Evolutionary conservation across 1,140 invertebrate genomes (phyloP), one percentile per base, ranked within the genome.

Genomic region (Andrena cerasifolii): DNA sequence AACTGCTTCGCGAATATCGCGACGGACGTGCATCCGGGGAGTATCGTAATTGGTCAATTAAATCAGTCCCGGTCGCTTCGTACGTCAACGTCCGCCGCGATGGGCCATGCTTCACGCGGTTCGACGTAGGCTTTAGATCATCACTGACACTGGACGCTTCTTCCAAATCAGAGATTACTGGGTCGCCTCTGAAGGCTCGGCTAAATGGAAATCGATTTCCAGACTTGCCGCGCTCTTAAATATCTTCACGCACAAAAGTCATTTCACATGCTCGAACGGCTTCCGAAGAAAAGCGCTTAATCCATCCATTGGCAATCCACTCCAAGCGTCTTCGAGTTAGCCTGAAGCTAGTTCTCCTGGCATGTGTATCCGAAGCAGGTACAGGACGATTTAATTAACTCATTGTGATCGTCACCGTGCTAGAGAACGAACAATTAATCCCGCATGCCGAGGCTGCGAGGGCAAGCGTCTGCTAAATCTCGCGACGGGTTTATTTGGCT

Each of bases 31-130:
- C 43, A 28, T 43, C 21, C 59, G 65, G 16, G 40, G 53, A 59
- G 56, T 70, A 82, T 82, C 79, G 79, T 83, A 73, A 83, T 83
- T 70, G 82, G 7, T 65, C 80, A 54, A 83, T 83, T 83, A 83
- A 82, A 83, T 83, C 83, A 83, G 75, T 54, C 59, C n/a, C 51
- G 56, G 58, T 8, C 79, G 73, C 67, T 78, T 83, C 78, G 47
- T 82, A 72, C 47, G 28, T 78, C 80, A 81, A 81, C 47, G 80
- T 82, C 74, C 40, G 61, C 51, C 67, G 36, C 47, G 31, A 43
- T 18, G n/a, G 24, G 3, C n/a, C n/a, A 18, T n/a, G 70, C 59
- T 73, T 73, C 65, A 73, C 14, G 47, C 47, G 45, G 26, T 36
- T 28, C 45, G 54, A 63, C 45, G 31, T 16, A 12, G 33, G 59